Percentiles rank a stretch among this genome's conserved stretches.
These are phyloP conservation scores for Ammospiza nelsoni DNA, from an alignment of 2,113 vertebrate genomes.

Conservation along the genomic window DNA sequence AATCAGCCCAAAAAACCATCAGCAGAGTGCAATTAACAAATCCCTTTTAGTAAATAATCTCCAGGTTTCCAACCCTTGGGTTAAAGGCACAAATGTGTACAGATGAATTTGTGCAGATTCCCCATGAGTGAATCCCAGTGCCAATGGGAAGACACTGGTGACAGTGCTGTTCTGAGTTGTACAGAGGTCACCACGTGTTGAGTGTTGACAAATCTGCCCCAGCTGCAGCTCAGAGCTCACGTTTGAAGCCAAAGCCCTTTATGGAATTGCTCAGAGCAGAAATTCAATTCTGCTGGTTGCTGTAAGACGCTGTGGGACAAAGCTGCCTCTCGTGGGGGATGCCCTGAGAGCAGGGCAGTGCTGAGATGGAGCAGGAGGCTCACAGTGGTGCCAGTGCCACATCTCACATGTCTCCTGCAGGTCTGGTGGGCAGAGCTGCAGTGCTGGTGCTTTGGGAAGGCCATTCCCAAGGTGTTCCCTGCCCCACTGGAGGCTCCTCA, in stretches of 20 bases:
- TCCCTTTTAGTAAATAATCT: too few relatives aligned
- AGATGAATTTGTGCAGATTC: neutral
- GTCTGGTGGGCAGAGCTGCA: neutral
- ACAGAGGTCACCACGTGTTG: neutral
- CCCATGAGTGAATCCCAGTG: neutral
- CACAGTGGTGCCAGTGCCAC: neutral
- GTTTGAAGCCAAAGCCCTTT: neutral
- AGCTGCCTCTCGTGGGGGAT: neutral
- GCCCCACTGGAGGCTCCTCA: neutral
- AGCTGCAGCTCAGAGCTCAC: neutral
- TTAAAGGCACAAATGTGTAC: neutral
- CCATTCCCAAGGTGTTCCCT: neutral
- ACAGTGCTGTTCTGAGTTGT: neutral
- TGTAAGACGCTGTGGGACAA: neutral
- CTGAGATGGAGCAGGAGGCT: neutral
- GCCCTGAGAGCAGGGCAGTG: rapidly evolving
- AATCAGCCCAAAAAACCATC: too few relatives aligned
- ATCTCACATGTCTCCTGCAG: rapidly evolving
- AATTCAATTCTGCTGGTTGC: neutral
- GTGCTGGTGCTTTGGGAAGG: neutral
- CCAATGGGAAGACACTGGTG: rapidly evolving
- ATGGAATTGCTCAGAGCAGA: neutral
- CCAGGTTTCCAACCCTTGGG: neutral
- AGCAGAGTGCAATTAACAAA: too few relatives aligned
- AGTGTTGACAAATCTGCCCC: neutral